A percentile compares a stretch with the other conserved stretches of the same genome.
These are phyloP conservation scores for Saimiri boliviensis DNA, from an alignment of 2,113 vertebrate species.

Conservation along the genomic window DNA sequence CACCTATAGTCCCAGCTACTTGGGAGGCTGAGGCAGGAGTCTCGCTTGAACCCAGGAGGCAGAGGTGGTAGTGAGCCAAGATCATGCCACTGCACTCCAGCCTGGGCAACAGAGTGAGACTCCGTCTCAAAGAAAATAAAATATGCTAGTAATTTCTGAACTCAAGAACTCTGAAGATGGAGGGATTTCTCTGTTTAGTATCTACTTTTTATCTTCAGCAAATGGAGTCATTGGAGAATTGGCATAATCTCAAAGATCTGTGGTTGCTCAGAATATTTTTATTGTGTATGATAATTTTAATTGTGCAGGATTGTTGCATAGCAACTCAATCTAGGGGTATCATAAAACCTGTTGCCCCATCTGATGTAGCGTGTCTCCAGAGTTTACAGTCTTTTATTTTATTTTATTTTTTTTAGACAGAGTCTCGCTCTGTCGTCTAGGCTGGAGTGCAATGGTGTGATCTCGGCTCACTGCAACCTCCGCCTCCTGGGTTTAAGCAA, in stretches of 20 bases:
- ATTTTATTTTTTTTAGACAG: too few species aligned
- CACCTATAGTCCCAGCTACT: too few species aligned
- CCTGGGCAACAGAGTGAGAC: too few species aligned
- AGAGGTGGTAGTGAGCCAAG: too few species aligned
- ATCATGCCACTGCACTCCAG: too few species aligned
- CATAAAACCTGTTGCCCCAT: constrained; percentile 12
- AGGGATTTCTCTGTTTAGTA: constrained; percentile 30
- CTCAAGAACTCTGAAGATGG: neutral
- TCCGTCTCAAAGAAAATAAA: too few species aligned
- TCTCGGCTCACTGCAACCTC: too few species aligned
- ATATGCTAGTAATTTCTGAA: constrained; percentile 24
- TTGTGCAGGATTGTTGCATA: constrained; percentile 20
- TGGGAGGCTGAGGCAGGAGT: too few species aligned
- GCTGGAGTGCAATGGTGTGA: too few species aligned
- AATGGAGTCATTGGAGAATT: constrained; percentile 17
- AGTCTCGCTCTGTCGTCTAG: too few species aligned
- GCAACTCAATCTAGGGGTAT: neutral
- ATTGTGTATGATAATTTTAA: constrained; percentile 30
- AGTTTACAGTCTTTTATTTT: neutral
- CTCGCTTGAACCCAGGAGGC: too few species aligned
- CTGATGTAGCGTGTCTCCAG: neutral
- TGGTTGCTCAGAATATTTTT: constrained; percentile 31
- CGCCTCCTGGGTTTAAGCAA: too few species aligned
- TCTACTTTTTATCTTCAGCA: constrained; percentile 39
- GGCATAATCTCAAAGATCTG: constrained; percentile 21